Percentiles rank a stretch among this genome's conserved stretches.
phyloP scores from a whole-genome alignment of 1,140 invertebrate genomes.

The Cydia fagiglandana region DNA sequence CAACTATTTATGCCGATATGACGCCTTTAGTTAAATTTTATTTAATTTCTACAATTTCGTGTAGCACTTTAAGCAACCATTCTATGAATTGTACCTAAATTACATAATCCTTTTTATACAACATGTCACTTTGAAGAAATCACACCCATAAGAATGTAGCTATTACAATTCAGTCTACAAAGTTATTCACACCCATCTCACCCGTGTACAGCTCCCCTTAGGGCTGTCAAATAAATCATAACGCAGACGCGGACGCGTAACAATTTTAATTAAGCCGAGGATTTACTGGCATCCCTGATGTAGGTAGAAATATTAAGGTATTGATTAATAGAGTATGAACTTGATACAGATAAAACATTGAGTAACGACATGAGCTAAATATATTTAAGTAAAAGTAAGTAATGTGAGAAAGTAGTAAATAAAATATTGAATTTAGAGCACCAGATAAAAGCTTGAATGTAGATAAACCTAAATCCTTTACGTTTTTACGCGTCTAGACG shows the following conservation, averaged over 20 bases:
- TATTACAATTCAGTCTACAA: not conserved
- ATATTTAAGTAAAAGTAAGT: too few species aligned
- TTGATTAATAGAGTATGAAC: conserved; percentile 1
- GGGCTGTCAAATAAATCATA: conserved; percentile 20
- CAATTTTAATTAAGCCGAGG: conserved; percentile 12
- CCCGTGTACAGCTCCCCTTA: not conserved
- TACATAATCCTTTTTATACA: not conserved
- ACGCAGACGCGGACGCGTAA: conserved; percentile 6
- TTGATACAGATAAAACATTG: not conserved
- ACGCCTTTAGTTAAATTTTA: too few species aligned
- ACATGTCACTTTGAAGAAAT: not conserved
- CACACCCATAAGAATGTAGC: not conserved
- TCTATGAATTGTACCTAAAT: too few species aligned
- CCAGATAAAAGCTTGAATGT: not conserved
- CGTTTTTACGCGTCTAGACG: not conserved
- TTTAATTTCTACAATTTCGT: too few species aligned
- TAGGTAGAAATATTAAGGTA: not conserved
- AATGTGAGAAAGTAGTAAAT: not conserved
- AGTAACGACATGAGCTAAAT: not conserved
- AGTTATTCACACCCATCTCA: not conserved
- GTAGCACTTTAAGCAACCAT: too few species aligned
- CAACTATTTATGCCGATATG: too few species aligned
- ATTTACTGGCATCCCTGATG: conserved; percentile 18
- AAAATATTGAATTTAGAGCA: not conserved
- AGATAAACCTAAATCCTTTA: not conserved